Evolutionary conservation across 2,113 vertebrate genomes (phyloP).

Genomic region (Rhinopomastus cyanomelas): DNA sequence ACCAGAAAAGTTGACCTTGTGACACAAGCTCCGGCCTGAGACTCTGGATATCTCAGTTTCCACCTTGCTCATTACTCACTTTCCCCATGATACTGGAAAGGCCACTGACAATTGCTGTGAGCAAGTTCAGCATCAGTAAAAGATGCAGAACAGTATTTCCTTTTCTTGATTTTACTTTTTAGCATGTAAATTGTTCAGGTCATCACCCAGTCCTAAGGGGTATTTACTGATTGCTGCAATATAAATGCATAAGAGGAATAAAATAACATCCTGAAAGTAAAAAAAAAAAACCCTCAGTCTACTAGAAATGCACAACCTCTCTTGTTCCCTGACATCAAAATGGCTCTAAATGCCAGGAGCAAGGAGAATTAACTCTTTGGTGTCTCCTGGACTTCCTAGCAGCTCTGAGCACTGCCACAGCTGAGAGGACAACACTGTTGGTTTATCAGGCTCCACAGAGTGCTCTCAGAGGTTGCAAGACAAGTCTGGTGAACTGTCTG

Average conservation of each 20-base stretch:
- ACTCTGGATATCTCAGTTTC: background rate
- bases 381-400: background rate
- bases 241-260: background rate
- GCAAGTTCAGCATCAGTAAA: background rate
- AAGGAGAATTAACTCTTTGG: background rate
- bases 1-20: background rate
- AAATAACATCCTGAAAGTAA: background rate
- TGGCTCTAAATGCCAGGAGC: background rate
- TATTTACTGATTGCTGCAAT: background rate
- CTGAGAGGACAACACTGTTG: background rate
- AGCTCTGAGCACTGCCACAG: background rate
- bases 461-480: background rate
- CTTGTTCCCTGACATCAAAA: background rate
- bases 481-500: background rate
- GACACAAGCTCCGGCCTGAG: background rate
- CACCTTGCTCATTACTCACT: background rate
- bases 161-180: background rate
- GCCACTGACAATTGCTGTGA: background rate
- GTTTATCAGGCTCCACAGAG: background rate
- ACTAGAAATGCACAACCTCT: background rate
- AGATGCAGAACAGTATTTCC: background rate
- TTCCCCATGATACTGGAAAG: background rate
- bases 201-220: background rate
- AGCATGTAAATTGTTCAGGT: background rate
- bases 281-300: background rate